phyloP scores from a whole-genome alignment of 1,140 invertebrate genomes.

The Argopecten irradians region DNA sequence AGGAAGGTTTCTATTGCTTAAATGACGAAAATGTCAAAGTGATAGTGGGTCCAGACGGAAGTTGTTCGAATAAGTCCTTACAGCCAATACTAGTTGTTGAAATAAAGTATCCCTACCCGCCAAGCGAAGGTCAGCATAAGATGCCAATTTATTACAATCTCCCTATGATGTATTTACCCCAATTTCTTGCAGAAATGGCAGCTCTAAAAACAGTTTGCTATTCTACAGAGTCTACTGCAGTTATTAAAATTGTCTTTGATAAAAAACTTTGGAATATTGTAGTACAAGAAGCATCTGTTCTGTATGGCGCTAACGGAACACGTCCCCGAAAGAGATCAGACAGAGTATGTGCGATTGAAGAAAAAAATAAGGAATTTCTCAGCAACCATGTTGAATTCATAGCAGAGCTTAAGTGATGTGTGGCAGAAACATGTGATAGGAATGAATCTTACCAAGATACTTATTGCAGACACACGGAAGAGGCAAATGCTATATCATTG shows the following conservation, averaged over 20 bases:
- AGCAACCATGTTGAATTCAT: not conserved
- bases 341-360: not conserved
- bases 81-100: too few species aligned
- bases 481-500: not conserved
- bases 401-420: conserved; percentile 19
- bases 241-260: not conserved
- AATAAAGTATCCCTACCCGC: conserved; percentile 20
- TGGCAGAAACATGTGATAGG: not conserved
- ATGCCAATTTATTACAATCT: conserved; percentile 25
- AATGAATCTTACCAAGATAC: not conserved
- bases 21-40: not conserved
- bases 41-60: conserved; percentile 38
- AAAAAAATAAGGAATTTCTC: not conserved
- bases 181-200: conserved; percentile 25
- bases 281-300: too few species aligned
- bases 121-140: not conserved
- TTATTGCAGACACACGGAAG: not conserved
- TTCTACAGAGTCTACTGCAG: not conserved
- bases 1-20: conserved; percentile 40
- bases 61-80: not conserved
- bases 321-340: not conserved
- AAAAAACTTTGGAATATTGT: not conserved
- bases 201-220: conserved; percentile 12
- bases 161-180: conserved; percentile 26
- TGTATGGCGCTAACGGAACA: not conserved